A percentile compares a stretch with the other conserved stretches of the same genome.
Conservation (phyloP, 2,888 invertebrate species). For the Conistra vaccinii region DNA sequence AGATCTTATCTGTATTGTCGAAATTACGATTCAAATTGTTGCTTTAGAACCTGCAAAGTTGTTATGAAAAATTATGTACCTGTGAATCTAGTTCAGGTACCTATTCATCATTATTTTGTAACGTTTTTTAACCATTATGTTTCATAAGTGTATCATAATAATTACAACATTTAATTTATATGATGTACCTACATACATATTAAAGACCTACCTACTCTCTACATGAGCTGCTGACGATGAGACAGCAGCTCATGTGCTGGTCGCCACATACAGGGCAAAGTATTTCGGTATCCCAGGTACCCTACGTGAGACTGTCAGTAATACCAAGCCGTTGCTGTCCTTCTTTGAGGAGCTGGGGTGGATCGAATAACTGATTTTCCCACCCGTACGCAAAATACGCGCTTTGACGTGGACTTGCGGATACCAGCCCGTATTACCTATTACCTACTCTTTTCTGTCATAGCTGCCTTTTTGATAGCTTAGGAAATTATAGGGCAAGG, state of each 20-base stretch:
- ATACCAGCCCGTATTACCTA: too few species aligned
- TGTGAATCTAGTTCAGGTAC: neutral
- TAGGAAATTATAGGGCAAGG: neutral
- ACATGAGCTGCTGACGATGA: too few species aligned
- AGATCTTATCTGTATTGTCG: slow-evolving; percentile 53
- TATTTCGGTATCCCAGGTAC: too few species aligned
- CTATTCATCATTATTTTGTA: neutral
- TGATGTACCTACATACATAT: neutral
- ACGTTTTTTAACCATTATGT: neutral
- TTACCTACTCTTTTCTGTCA: neutral
- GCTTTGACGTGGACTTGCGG: too few species aligned
- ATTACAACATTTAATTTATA: neutral
- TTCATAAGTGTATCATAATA: neutral
- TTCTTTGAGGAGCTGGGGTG: too few species aligned
- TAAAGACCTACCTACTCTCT: neutral
- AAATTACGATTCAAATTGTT: slow-evolving; percentile 48
- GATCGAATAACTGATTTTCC: too few species aligned
- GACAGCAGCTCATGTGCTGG: too few species aligned
- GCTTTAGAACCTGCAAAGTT: slow-evolving; percentile 5
- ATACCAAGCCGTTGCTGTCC: too few species aligned
- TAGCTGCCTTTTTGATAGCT: neutral
- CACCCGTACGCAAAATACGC: too few species aligned
- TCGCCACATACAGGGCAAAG: too few species aligned
- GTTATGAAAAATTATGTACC: slow-evolving; percentile 24
- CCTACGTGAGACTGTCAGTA: too few species aligned